phyloP scores from a whole-genome alignment of 2,113 vertebrate species.

The Mustela nigripes region DNA sequence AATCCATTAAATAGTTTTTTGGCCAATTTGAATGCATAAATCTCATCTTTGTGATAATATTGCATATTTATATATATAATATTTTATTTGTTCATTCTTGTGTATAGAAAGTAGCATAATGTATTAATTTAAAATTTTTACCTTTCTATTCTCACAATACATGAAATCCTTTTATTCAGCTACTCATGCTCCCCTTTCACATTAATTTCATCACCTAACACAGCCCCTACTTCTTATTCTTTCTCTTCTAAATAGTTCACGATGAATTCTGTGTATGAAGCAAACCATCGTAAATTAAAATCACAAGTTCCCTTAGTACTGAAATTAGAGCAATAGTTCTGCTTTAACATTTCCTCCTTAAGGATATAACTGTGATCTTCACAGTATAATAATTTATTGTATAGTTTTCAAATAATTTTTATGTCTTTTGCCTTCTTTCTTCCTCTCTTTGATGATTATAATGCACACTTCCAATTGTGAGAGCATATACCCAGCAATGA shows the following conservation, averaged over 20 bases:
- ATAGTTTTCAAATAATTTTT: not conserved
- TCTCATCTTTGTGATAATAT: not conserved
- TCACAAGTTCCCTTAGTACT: not conserved
- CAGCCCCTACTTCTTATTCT: not conserved
- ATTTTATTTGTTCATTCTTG: not conserved
- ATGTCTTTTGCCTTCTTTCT: not conserved
- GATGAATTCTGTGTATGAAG: not conserved
- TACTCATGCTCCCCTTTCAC: not conserved
- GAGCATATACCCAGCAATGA: not conserved
- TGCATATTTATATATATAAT: not conserved
- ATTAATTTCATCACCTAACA: not conserved
- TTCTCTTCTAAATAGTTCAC: not conserved
- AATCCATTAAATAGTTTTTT: not conserved
- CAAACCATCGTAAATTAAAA: not conserved
- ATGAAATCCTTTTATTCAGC: not conserved
- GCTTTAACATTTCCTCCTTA: not conserved
- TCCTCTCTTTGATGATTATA: not conserved
- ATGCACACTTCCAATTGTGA: not conserved
- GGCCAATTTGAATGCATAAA: not conserved
- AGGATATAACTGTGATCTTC: not conserved
- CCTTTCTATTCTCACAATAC: not conserved
- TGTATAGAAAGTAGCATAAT: not conserved
- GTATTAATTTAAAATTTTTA: not conserved
- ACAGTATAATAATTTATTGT: not conserved
- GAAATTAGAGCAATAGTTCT: not conserved